phyloP scores from a whole-genome alignment of 2,888 invertebrate species.

The Xylota segnis region DNA sequence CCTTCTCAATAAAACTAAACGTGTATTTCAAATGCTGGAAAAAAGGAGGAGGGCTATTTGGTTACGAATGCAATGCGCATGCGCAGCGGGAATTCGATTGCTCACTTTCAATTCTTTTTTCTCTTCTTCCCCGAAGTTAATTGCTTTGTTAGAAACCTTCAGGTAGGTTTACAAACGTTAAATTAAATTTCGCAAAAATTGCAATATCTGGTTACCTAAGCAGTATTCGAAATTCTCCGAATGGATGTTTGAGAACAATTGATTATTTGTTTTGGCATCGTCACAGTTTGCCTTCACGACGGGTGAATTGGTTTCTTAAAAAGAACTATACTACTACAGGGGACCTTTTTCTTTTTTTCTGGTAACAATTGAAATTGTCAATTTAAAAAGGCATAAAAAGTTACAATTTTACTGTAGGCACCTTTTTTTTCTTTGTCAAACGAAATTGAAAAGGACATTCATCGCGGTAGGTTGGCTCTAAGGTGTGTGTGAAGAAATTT shows the following conservation, averaged over 20 bases:
- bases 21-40: background rate
- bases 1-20: background rate
- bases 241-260: constrained; percentile 40
- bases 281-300: constrained; percentile 64
- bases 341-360: background rate
- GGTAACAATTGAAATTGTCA: constrained; percentile 35
- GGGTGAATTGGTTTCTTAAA: constrained; percentile 20
- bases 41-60: constrained; percentile 46
- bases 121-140: constrained; percentile 48
- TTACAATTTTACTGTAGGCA: background rate
- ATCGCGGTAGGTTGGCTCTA: background rate
- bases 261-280: constrained; percentile 72
- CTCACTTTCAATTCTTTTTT: constrained; percentile 57
- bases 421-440: background rate
- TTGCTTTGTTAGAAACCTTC: constrained; percentile 55
- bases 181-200: constrained; percentile 57
- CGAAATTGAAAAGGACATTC: background rate
- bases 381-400: constrained; percentile 40
- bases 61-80: constrained; percentile 56
- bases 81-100: constrained; percentile 67
- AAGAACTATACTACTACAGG: background rate
- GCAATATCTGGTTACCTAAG: constrained; percentile 52
- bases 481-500: constrained; percentile 9
- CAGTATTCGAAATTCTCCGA: constrained; percentile 10
- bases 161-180: constrained; percentile 39